Evolutionary conservation across 2,113 vertebrate species (phyloP), one percentile per base, ranked within the genome.

Genomic region (Syrrhaptes paradoxus): DNA sequence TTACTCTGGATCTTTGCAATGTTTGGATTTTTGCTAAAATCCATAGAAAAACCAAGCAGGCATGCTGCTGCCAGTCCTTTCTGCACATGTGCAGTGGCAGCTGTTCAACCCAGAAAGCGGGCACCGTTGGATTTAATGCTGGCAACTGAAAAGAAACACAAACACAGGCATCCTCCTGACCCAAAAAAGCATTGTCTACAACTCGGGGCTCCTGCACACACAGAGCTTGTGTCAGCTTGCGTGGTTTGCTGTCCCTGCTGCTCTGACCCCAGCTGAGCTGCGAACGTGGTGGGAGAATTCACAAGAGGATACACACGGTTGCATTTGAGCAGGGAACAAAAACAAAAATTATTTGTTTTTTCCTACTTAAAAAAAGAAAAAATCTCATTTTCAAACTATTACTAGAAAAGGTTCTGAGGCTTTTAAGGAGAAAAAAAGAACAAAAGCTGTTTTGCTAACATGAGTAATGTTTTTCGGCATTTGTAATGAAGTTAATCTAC

Each of bases 401-500:
- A 25, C 31, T 87, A 34, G 57, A 84, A 96, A 85, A 32, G 38
- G 13, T 81, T 90, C 43, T 68, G 61, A 84, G 61, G 29, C 46
- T 92, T 95, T 77, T 81, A 67, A 86, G 58, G 24, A 46, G 20
- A 13, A 32, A 41, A 66, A 51, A 77, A 41, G 43, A 87, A 65
- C 14, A 73, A 58, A 73, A 68, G 28, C 32, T 84, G 45, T 36
- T 84, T 94, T 77, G 82, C 46, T 80, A 83, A 51, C 59, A n/a
- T 70, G 78, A 92, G 63, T 73, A 79, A 87, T 83, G 49, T 36
- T 93, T 75, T 61, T 66, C 55, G 2, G 62, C 58, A 83, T 80
- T 80, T 51, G 41, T 82, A 87, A 82, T 68, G 57, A 84, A 96
- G 76, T 81, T 38, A 90, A 92, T 49, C 48, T 95, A 72, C 70